Conservation (phyloP, 1,140 invertebrate species). For the Drosophila simulans region DNA sequence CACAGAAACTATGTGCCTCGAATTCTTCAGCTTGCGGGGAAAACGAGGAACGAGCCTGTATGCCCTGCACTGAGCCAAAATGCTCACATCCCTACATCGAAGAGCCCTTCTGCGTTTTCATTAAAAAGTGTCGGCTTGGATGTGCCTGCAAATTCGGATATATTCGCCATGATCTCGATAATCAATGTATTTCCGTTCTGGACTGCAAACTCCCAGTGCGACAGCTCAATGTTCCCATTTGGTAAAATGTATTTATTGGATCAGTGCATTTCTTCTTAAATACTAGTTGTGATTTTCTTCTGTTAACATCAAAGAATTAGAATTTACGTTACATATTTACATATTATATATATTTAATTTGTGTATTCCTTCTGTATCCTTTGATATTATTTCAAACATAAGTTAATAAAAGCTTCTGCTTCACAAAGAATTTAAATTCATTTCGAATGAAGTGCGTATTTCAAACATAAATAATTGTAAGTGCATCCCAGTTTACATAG, state of each 20-base stretch:
- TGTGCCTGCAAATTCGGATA: conserved; percentile 55
- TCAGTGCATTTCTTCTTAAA: no score
- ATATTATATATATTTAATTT: no score
- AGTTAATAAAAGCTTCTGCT: no score
- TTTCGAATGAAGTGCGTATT: no score
- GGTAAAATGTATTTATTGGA: no score
- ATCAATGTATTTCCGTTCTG: conserved; percentile 24
- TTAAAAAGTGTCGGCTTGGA: conserved; percentile 24
- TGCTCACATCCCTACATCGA: conserved; percentile 19
- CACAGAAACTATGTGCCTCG: neutral
- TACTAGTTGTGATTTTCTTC: no score
- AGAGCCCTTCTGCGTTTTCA: neutral
- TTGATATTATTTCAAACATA: no score
- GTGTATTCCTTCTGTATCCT: no score
- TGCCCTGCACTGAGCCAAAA: conserved; percentile 35
- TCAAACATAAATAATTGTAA: neutral
- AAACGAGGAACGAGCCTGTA: conserved; percentile 49
- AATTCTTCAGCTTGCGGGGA: conserved; percentile 43
- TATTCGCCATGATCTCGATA: conserved; percentile 36
- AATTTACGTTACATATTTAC: no score
- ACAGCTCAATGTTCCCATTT: neutral
- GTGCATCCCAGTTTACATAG: neutral
- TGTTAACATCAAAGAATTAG: no score
- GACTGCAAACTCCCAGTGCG: conserved; percentile 5
- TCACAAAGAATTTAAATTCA: no score